Evolutionary conservation across 92 coral and sea anemone genomes (phyloP).

Genomic region (Zoanthus solanderi): DNA sequence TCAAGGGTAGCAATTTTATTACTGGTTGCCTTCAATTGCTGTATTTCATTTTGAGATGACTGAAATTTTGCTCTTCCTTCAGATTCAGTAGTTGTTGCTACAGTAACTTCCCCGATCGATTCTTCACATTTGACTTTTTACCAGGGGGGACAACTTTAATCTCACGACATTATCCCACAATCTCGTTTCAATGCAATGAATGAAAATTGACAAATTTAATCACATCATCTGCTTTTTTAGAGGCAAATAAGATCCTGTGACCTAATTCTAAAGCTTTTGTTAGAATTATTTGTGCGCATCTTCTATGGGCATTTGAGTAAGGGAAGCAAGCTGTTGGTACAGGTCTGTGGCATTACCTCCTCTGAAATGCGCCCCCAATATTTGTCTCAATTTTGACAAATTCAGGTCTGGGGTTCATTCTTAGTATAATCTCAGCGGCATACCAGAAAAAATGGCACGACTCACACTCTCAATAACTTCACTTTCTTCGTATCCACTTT

Average conservation of each 20-base stretch:
- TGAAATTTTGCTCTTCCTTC: slow-evolving; percentile 33
- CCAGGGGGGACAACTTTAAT: slow-evolving; percentile 40
- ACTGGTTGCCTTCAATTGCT: slow-evolving; percentile 1
- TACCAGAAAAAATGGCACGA: slow-evolving; percentile 50
- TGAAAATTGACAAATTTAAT: slow-evolving; percentile 14
- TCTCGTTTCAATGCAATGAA: slow-evolving; percentile 63
- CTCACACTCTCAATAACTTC: slow-evolving; percentile 55
- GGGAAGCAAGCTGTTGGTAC: slow-evolving; percentile 53
- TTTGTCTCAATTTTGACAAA: slow-evolving; percentile 56
- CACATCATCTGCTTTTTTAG: slow-evolving; percentile 37
- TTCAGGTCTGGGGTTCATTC: slow-evolving; percentile 49
- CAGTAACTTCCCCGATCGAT: slow-evolving; percentile 32
- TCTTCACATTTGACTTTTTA: slow-evolving; percentile 34
- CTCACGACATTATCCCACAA: slow-evolving; percentile 50
- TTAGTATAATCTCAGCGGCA: slow-evolving; percentile 57
- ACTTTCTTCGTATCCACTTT: slow-evolving; percentile 49
- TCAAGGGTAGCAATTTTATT: neutral
- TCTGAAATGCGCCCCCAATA: slow-evolving; percentile 52
- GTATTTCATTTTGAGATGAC: slow-evolving; percentile 13
- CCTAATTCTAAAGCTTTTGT: neutral
- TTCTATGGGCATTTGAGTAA: slow-evolving; percentile 46
- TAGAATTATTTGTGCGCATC: slow-evolving; percentile 4
- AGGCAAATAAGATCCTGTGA: slow-evolving; percentile 46
- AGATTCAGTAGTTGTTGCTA: slow-evolving; percentile 21
- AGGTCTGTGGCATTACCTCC: slow-evolving; percentile 64